These are phyloP conservation scores for Chiroxiphia lanceolata DNA, from an alignment of 2,797 vertebrate species.

Conservation along the genomic window DNA sequence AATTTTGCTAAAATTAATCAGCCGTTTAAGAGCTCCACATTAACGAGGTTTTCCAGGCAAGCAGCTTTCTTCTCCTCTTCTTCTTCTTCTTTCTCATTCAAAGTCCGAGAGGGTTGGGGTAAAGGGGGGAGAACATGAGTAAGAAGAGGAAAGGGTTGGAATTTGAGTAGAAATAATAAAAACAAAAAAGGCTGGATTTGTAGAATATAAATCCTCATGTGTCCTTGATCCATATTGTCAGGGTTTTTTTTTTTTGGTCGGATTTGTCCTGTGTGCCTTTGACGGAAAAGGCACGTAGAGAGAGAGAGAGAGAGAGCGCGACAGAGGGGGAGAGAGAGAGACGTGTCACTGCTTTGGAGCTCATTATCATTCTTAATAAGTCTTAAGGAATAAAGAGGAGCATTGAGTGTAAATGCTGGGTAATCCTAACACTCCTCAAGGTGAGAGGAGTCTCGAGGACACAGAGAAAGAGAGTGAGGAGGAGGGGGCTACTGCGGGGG, in stretches of 20 bases:
- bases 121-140: not conserved
- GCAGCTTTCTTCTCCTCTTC: conserved; percentile 80
- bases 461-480: conserved; percentile 73
- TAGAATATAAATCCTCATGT: conserved; percentile 74
- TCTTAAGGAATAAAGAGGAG: conserved; percentile 99
- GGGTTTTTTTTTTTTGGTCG: conserved; percentile 78
- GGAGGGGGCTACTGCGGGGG: conserved; percentile 38
- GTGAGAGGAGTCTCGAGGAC: conserved; percentile 95
- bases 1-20: conserved; percentile 99
- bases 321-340: conserved; percentile 83
- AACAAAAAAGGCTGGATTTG: conserved; percentile 70
- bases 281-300: conserved; percentile 79
- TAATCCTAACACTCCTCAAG: conserved; percentile 99
- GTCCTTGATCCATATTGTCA: conserved; percentile 81
- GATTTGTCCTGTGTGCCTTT: conserved; percentile 95
- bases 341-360: conserved; percentile 92
- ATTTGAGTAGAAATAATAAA: conserved; percentile 74
- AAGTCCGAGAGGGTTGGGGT: conserved; percentile 55
- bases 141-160: conserved; percentile 22
- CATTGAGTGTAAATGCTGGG: conserved; percentile 97
- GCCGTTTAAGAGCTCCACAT: conserved; percentile 92
- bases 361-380: conserved; percentile 99
- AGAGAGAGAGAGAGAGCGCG: conserved; percentile 77
- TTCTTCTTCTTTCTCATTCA: conserved; percentile 60
- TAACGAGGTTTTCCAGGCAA: conserved; percentile 92